Evolutionary conservation across 2,888 invertebrate species (phyloP), one percentile per base, ranked within the genome.

Genomic region (Oscheius sp.): DNA sequence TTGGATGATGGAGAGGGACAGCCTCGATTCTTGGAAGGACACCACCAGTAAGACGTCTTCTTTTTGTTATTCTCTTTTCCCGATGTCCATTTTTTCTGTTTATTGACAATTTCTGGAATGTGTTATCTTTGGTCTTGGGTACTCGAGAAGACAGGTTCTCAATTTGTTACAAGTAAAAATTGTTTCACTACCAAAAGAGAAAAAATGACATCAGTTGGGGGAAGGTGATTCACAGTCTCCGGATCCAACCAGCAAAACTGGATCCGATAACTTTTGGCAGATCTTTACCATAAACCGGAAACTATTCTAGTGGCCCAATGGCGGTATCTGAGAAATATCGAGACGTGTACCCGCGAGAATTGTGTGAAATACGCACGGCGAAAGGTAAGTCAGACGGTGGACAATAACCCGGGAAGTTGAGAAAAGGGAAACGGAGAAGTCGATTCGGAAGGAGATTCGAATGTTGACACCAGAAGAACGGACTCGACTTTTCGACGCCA

Each of bases 361-460:
- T 82, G 82, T 69, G 79, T 81, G 45, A 72, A 78, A 59, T 75
- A 76, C 7, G 77, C 74, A 12, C 76, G 77, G 69, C 63, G 81
- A 45, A 77, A 75, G 76, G 82, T 80, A 52, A 43, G 9, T 53
- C 46, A 55, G 63, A 41, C 7, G 1, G 7, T 9, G 12, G 29
- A n/a, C 9, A 41, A 43, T 21, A 16, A 9, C 13, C 63, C 16
- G 9, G 9, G 45, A n/a, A 1, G 3, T 66, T 52, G 27, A 74
- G 63, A 64, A 74, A 41, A 46, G 70, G 16, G 52, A 53, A 16
- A 25, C 59, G 56, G 64, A 69, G 35, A 84, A 83, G 55, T 77
- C 80, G 1, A 81, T 85, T 41, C 72, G 86, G 46, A 83, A 84
- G 74, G 84, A 85, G 69, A 81, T 85, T 59, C 78, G 85, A 71